A percentile compares a stretch with the other conserved stretches of the same genome.
Evolutionary conservation across 2,797 vertebrate species (phyloP).

Genomic region (Pogonophryne albipinna): DNA sequence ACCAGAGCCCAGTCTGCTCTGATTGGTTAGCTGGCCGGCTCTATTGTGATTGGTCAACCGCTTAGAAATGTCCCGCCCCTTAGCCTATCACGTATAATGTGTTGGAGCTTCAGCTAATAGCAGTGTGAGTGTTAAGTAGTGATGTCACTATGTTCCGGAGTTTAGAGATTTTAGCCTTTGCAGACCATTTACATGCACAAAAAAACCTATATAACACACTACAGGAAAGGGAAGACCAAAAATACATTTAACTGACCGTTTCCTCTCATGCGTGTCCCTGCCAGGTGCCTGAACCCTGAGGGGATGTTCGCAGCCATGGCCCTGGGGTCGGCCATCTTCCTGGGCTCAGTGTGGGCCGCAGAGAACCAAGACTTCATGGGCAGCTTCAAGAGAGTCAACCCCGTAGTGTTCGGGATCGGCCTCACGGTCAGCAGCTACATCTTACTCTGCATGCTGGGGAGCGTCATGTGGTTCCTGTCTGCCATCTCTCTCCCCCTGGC

Average conservation of each 20-base stretch:
- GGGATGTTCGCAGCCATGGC: conserved; percentile 91
- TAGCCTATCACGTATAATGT: no score
- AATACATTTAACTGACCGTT: not conserved
- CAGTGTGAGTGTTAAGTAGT: no score
- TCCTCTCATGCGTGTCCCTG: conserved; percentile 18
- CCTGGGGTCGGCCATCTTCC: conserved; percentile 89
- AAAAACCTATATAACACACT: no score
- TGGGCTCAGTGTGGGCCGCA: conserved; percentile 89
- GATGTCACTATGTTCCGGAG: no score
- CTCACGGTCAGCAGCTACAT: conserved; percentile 92
- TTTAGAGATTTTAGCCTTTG: no score
- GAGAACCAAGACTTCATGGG: conserved; percentile 89
- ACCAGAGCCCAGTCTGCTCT: no score
- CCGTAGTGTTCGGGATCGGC: conserved; percentile 85
- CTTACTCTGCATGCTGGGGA: conserved; percentile 92
- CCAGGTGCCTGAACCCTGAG: conserved; percentile 91
- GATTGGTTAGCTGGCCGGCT: no score
- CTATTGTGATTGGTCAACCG: no score
- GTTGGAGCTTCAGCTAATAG: no score
- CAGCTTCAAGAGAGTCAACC: conserved; percentile 91
- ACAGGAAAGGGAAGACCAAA: no score
- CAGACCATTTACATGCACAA: no score
- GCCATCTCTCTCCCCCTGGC: conserved; percentile 93
- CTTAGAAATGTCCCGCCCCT: no score
- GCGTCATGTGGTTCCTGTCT: conserved; percentile 93